phyloP scores from a whole-genome alignment of 2,888 invertebrate genomes.

The Diadegma fenestrale region DNA sequence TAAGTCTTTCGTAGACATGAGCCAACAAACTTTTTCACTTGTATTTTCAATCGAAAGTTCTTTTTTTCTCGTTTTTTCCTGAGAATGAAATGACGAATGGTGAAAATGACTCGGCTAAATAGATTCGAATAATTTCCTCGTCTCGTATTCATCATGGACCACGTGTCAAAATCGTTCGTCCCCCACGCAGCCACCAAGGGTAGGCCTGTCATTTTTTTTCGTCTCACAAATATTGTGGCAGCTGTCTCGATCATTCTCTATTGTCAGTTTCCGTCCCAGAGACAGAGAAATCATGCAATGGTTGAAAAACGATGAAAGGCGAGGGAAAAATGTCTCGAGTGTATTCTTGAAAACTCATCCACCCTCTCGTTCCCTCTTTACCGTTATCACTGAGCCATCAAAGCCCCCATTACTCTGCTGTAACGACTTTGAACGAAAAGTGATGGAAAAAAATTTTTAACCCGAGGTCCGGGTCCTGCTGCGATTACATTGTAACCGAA shows the following conservation, averaged over 20 bases:
- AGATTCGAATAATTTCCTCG: constrained; percentile 11
- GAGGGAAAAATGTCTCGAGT: constrained; percentile 22
- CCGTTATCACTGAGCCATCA: constrained; percentile 40
- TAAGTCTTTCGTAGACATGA: neutral
- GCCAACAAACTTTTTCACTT: neutral
- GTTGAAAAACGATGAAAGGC: constrained; percentile 37
- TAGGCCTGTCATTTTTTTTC: constrained; percentile 21
- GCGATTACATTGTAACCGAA: constrained; percentile 60
- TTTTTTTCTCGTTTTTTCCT: neutral
- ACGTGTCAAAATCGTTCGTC: neutral
- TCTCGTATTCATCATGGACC: constrained; percentile 12
- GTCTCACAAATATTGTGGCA: constrained; percentile 53
- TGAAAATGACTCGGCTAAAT: constrained; percentile 28
- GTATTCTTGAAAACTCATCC: constrained; percentile 36
- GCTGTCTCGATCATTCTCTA: constrained; percentile 44
- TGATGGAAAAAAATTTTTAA: neutral
- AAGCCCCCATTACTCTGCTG: constrained; percentile 28
- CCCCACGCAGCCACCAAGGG: neutral
- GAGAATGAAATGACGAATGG: constrained; percentile 27
- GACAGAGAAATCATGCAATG: constrained; percentile 12
- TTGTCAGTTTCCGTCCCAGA: constrained; percentile 14
- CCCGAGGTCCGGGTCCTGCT: constrained; percentile 28
- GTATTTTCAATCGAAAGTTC: neutral
- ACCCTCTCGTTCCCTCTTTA: constrained; percentile 32
- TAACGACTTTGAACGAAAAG: neutral